Percentiles rank a stretch among this genome's conserved stretches.
Conservation (phyloP, 2,113 vertebrate genomes). For the Seriola dumerili region DNA sequence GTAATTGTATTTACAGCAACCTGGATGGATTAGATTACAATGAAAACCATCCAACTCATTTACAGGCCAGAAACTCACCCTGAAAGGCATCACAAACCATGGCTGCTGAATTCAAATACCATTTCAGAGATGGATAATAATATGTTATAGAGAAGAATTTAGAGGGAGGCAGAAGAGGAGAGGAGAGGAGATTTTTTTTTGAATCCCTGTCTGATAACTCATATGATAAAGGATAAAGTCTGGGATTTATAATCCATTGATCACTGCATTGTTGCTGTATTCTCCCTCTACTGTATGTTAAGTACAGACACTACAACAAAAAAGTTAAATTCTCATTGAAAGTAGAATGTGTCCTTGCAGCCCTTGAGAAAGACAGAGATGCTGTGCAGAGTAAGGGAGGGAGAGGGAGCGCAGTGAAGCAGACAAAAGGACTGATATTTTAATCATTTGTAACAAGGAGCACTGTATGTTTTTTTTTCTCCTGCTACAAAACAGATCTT, state of each 20-base stretch:
- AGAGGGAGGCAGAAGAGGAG: neutral
- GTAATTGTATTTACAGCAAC: constrained; percentile 49
- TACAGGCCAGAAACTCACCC: neutral
- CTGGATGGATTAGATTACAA: constrained; percentile 48
- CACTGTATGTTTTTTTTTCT: constrained; percentile 15
- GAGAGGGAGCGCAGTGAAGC: neutral
- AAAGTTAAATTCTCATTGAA: neutral
- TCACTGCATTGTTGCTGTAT: neutral
- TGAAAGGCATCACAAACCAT: constrained; percentile 1
- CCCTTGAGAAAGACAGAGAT: neutral
- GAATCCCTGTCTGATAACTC: neutral
- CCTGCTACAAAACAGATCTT: constrained; percentile 12
- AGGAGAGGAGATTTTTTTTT: neutral
- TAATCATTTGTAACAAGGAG: constrained; percentile 36
- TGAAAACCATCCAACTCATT: constrained; percentile 32
- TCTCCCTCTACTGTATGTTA: neutral
- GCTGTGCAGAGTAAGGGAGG: neutral
- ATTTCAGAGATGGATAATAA: neutral
- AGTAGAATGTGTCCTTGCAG: neutral
- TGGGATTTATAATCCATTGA: neutral
- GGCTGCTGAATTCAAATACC: neutral
- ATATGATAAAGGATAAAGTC: neutral
- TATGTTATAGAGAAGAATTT: neutral
- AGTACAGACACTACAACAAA: neutral
- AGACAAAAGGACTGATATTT: constrained; percentile 10